Evolutionary conservation across 2,113 vertebrate genomes (phyloP).

Genomic region (Myotis brandtii): DNA sequence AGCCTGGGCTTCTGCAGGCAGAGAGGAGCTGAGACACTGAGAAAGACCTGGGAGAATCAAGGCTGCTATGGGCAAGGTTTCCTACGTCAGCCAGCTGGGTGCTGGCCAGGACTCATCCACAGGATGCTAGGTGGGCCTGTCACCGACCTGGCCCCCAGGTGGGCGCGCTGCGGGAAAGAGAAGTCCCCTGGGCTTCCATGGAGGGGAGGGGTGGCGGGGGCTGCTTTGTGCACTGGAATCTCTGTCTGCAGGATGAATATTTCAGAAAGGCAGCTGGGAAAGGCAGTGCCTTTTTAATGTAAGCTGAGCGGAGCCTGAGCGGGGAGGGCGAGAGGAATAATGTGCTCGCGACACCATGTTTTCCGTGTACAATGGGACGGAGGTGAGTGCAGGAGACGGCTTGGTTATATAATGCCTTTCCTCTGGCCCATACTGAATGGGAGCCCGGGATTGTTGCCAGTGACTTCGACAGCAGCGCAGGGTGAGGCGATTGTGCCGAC

Average conservation of each 20-base stretch:
- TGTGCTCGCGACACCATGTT: not conserved
- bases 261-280: constrained; percentile 66
- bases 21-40: not conserved
- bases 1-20: not conserved
- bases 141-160: not conserved
- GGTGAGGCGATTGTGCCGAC: not conserved
- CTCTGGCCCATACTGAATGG: constrained; percentile 13
- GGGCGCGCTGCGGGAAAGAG: not conserved
- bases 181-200: not conserved
- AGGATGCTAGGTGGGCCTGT: not conserved
- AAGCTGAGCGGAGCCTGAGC: constrained; percentile 49
- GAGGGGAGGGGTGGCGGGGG: too few relatives aligned
- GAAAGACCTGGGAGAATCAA: not conserved
- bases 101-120: not conserved
- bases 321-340: constrained; percentile 58
- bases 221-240: not conserved
- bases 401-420: constrained; percentile 10
- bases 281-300: constrained; percentile 70
- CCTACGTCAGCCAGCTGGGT: not conserved
- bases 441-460: constrained; percentile 15
- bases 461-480: constrained; percentile 49
- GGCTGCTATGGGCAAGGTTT: not conserved
- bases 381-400: not conserved
- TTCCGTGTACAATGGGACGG: not conserved
- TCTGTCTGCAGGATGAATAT: not conserved